These are phyloP conservation scores for Ochropleura plecta DNA, from an alignment of 2,888 invertebrate species.

Conservation along the genomic window DNA sequence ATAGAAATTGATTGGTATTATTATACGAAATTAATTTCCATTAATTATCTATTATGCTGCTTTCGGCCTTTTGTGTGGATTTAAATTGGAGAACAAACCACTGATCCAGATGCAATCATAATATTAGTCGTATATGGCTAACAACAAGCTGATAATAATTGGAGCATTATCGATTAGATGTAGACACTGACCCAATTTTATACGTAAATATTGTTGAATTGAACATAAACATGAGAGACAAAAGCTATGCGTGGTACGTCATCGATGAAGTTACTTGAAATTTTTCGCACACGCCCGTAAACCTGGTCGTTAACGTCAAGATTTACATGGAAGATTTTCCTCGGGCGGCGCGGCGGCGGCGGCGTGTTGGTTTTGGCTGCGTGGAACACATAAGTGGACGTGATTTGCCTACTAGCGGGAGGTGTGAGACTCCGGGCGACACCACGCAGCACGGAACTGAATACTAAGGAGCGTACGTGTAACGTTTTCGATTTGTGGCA, in stretches of 20 bases:
- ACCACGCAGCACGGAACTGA: constrained; percentile 80
- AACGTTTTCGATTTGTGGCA: constrained; percentile 88
- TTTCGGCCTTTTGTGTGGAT: constrained; percentile 45
- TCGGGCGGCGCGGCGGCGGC: constrained; percentile 79
- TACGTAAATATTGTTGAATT: constrained; percentile 32
- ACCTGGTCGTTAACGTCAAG: constrained; percentile 89
- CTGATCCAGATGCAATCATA: constrained; percentile 25
- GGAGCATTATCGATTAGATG: constrained; percentile 18
- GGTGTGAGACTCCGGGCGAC: constrained; percentile 85
- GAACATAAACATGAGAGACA: constrained; percentile 46
- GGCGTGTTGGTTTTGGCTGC: constrained; percentile 87
- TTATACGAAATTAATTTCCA: constrained; percentile 50
- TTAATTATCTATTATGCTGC: constrained; percentile 52
- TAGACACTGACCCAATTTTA: constrained; percentile 33
- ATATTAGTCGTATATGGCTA: constrained; percentile 14
- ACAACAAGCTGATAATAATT: constrained; percentile 24
- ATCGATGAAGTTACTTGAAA: constrained; percentile 75
- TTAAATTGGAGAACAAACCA: constrained; percentile 36
- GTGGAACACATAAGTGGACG: constrained; percentile 89
- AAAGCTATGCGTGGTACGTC: constrained; percentile 59
- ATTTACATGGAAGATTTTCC: constrained; percentile 90
- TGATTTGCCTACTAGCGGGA: constrained; percentile 84
- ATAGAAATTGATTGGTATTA: constrained; percentile 65
- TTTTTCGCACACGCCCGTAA: constrained; percentile 86
- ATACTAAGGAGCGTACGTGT: constrained; percentile 88